Evolutionary conservation across 2,797 vertebrate genomes (phyloP), one percentile per base, ranked within the genome.

Genomic region (Podarcis siculus): DNA sequence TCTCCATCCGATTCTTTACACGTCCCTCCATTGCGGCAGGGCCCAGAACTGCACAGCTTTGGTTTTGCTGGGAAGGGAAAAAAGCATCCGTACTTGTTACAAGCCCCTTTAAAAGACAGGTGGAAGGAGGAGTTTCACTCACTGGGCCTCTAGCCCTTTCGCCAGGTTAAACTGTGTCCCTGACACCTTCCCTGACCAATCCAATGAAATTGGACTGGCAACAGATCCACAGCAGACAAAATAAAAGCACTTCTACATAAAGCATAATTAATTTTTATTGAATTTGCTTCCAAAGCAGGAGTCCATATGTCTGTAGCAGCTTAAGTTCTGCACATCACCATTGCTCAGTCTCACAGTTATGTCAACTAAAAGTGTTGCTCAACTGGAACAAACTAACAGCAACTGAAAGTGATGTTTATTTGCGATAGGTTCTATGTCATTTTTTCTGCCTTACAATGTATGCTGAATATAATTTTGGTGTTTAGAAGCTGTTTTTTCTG

Each of bases 1-100:
- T 97, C 97, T 17, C 97, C 98, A 0, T 95, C 97, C 0, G 97
- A 97, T 90, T 99, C 99, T 94, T 97, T 98, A 93, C 99, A 99
- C 3, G 99, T 98, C 90, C 99, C 99, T 85, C 99, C 99, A 0
- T 99, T 99, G 90, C 98, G 98, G 88, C 99, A 99, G 86, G 98
- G 99, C 82, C 96, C 97, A 0, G 97, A 95, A 86, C 98, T 98
- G 96, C 99, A 99, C 75, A 97, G 97, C 95, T 97, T 98, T 15
- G 98, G 98, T 96, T 97, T 98, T 94, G 98, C 99, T 99, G 98
- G 92, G 90, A 87, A 90, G 42, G 92, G 66, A 1, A 0, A 85
- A 85, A 85, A 85, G 58, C 5, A 19, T 19, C 39, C 37, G 37
- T 76, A 49, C 17, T 76, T 49, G 45, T 39, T 82, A 85, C 2